Conservation (phyloP, 2,888 invertebrate genomes). For the Julus scandinavius region DNA sequence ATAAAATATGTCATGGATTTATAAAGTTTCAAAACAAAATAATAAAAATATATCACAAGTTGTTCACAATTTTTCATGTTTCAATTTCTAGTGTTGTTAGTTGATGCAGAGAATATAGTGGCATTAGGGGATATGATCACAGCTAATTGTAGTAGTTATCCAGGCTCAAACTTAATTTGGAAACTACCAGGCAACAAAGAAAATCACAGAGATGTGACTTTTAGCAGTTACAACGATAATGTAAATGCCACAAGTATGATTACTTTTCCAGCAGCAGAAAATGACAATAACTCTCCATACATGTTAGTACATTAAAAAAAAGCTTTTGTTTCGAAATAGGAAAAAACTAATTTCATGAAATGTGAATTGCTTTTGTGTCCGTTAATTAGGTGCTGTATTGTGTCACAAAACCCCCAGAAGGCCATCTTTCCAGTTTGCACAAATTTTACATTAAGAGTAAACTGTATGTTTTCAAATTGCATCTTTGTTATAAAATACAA, state of each 20-base stretch:
- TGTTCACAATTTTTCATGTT: not conserved
- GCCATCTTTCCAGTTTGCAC: conserved; percentile 11
- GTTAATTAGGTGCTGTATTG: not conserved
- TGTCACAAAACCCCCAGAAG: conserved; percentile 30
- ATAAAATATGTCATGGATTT: too few relatives aligned
- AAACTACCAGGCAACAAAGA: conserved; percentile 39
- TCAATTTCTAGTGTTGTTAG: not conserved
- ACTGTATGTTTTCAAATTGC: not conserved
- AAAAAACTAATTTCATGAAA: not conserved
- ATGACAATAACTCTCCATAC: not conserved
- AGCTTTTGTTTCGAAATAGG: not conserved
- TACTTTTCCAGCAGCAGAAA: not conserved
- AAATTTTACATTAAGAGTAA: not conserved
- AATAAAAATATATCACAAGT: too few relatives aligned
- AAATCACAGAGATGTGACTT: conserved; percentile 17
- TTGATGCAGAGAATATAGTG: not conserved
- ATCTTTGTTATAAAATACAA: not conserved
- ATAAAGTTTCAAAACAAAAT: too few relatives aligned
- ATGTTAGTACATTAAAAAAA: not conserved
- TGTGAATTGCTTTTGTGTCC: not conserved
- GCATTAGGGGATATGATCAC: not conserved
- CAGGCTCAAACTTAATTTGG: conserved; percentile 4
- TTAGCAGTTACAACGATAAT: not conserved
- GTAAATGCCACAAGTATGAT: not conserved
- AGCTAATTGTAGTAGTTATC: not conserved